Percentiles rank a stretch among this genome's conserved stretches.
These are phyloP conservation scores for Pica pica DNA, from an alignment of 2,113 vertebrate species.

Conservation along the genomic window DNA sequence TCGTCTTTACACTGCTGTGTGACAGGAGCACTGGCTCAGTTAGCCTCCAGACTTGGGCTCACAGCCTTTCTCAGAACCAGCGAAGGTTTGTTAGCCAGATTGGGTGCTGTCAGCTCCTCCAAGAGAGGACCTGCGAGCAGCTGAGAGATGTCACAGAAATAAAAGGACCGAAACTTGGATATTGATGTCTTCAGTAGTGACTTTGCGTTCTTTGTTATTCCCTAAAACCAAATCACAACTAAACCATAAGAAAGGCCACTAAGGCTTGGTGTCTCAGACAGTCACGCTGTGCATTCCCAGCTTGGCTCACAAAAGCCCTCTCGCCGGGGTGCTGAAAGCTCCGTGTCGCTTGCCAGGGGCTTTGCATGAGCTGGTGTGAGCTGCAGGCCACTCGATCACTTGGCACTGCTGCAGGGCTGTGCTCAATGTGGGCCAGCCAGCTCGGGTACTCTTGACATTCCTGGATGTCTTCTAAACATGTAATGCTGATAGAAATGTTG, in stretches of 20 bases:
- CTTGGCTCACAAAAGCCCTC: neutral
- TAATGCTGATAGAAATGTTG: slow-evolving; percentile 3
- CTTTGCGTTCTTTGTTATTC: neutral
- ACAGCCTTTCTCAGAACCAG: neutral
- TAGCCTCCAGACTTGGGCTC: neutral
- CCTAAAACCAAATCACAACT: neutral
- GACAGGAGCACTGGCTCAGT: neutral
- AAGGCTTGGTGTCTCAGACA: neutral
- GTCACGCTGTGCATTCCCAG: neutral
- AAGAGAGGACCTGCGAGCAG: neutral
- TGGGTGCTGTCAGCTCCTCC: neutral
- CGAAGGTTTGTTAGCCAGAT: neutral
- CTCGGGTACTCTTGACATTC: neutral
- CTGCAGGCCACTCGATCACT: neutral
- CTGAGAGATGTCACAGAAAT: neutral
- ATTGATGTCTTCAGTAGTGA: neutral
- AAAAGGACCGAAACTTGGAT: neutral
- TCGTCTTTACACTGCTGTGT: neutral
- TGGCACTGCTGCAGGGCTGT: neutral
- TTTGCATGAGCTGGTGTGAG: neutral
- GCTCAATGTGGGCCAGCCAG: neutral
- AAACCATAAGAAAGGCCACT: fast-evolving
- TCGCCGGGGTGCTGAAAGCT: neutral
- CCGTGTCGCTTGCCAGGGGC: fast-evolving
- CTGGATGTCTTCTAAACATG: slow-evolving; percentile 25